Percentiles rank a stretch among this genome's conserved stretches.
These are phyloP conservation scores for Enoplosus armatus DNA, from an alignment of 2,797 vertebrate genomes.

Conservation along the genomic window DNA sequence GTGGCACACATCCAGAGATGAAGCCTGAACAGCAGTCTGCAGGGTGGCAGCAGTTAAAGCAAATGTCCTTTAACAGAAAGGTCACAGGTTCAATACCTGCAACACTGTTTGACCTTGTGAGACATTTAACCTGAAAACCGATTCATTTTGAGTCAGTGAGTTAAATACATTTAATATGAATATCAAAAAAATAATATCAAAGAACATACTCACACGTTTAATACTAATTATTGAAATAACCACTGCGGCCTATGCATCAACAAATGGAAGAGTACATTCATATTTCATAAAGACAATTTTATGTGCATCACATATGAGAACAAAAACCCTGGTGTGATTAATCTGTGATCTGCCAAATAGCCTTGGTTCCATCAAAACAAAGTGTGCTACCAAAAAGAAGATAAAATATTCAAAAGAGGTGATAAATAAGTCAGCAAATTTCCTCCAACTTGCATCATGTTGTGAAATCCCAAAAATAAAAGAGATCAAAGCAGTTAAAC, in stretches of 20 bases:
- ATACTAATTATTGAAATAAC: constrained; percentile 5
- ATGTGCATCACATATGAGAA: constrained; percentile 2
- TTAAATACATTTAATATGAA: neutral
- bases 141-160: neutral
- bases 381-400: constrained; percentile 10
- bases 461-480: constrained; percentile 17
- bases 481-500: constrained; percentile 34
- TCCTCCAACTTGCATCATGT: constrained; percentile 50
- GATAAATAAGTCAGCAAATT: constrained; percentile 54
- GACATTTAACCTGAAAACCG: neutral
- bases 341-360: constrained; percentile 22
- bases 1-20: constrained; percentile 25
- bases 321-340: neutral
- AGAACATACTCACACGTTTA: no score
- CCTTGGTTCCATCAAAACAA: constrained; percentile 31
- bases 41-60: neutral
- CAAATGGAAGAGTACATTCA: constrained; percentile 6
- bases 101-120: neutral
- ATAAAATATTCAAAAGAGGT: constrained; percentile 47
- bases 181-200: no score
- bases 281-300: constrained; percentile 17
- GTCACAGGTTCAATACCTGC: constrained; percentile 33
- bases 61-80: constrained; percentile 37
- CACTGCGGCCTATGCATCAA: neutral
- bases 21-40: constrained; percentile 3